Base-by-base conservation (phyloP, 2,113 vertebrate species). In the Oreochromis tanganicae region DNA sequence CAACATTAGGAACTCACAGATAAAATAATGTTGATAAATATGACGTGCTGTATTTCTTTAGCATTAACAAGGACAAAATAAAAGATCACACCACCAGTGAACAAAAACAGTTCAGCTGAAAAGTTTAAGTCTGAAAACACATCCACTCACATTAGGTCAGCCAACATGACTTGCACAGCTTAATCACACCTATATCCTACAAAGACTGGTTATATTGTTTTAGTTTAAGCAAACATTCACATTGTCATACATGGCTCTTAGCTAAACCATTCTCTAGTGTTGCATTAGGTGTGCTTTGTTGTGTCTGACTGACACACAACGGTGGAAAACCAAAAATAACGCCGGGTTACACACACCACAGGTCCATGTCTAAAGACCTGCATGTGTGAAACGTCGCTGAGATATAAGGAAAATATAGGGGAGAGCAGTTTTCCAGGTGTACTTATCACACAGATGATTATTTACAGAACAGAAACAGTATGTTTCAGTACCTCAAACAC, bases 371-470 rank as follows among this genome's bases (percentile, higher is more conserved):
- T 24, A 14, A 38, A 82, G 14, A 59, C n/a, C 52, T 54, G 83
- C 13, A 16, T 13, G 10, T 48, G 52, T 55, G 43, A 27, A 36
- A 63, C 55, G 34, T 27, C 27, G 21, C 81, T 9, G 38, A 63
- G 54, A 68, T 84, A 38, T 89, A 79, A 56, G 38, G 48, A 78
- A 82, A 61, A 84, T 75, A 75, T 68, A 81, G 61, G 50, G 41
- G 6, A 85, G 54, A 83, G 9, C 24, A 13, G 21, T 87, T 68
- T 87, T 85, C 34, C 89, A 90, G 41, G 89, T 81, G 87, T 94
- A 92, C 89, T 95, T 94, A 95, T 91, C 88, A 95, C 95, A 95
- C 92, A 95, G 92, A 94, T 10, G 87, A 82, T 86, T 94, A 96
- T 95, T 93, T 94, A 95, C 95, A 96, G 92, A 94, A 93, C 81